phyloP scores from a whole-genome alignment of 2,113 vertebrate genomes.

The Barnardius zonarius region DNA sequence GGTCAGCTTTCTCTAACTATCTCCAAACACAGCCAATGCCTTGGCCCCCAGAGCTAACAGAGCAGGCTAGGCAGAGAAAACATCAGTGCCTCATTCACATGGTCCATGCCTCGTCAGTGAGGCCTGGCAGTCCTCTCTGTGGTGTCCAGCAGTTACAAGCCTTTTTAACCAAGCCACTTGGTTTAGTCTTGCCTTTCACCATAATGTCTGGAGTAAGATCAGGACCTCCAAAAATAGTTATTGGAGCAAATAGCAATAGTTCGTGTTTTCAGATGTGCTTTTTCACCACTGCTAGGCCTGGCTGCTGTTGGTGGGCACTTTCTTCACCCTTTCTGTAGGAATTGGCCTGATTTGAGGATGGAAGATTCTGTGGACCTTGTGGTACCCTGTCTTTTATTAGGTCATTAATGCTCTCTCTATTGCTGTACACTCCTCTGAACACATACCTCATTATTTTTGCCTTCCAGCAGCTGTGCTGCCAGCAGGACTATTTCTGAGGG shows the following conservation, averaged over 20 bases:
- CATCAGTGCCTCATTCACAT: background rate
- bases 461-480: background rate
- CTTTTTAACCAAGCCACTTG: background rate
- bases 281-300: background rate
- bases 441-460: background rate
- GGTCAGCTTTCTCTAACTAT: background rate
- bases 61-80: background rate
- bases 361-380: background rate
- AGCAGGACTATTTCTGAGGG: background rate
- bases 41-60: background rate
- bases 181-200: background rate
- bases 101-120: background rate
- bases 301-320: background rate
- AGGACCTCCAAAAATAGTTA: background rate
- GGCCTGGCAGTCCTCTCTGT: background rate
- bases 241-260: background rate
- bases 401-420: background rate
- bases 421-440: background rate
- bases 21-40: rapidly evolving
- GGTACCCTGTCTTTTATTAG: background rate
- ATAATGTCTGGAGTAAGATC: background rate
- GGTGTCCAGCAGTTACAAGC: background rate
- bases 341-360: background rate
- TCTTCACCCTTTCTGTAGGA: background rate
- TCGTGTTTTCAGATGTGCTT: background rate